Base-by-base conservation (phyloP, 1,140 invertebrate genomes). In the Drosophila cardini region DNA sequence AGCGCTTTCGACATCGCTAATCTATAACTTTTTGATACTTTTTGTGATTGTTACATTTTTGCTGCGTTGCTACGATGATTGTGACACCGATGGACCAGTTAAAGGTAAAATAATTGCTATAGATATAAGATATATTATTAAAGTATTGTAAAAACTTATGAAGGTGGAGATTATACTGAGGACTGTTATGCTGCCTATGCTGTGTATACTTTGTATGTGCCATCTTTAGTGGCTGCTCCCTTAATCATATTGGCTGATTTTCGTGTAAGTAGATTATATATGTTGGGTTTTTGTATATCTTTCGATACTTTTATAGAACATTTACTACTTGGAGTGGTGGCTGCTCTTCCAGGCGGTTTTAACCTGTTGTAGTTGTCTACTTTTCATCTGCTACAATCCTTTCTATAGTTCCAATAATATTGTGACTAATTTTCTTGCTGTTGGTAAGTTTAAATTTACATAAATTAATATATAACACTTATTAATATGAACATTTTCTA, bases 301-400 rank as follows among this genome's bases (percentile, higher is more conserved):
- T 26, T 4, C 21, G 21, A 26, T 10, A 21, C 32, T 10, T 16
- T 0, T n/a, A 2, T 11, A 76, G 73, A 72, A 60, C 32, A 30
- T 38, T 7, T 48, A 26, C 56, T 72, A 67, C 15, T 32, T 76
- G 42, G 46, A 67, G 38, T 63, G 75, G 75, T 79, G 70, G 63
- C 55, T 72, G 7, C n/a, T 62, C 0, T 18, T 55, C 10, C 38
- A 72, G 6, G 21, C 26, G 1, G 2, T 30, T 16, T 13, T 55
- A 11, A 45, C 48, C 4, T 60, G 38, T 36, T 53, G 18, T 30
- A 46, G 40, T 16, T 72, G 21, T 4, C 52, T 48, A 2, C n/a
- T n/a, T 1, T 65, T 56, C 15, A n/a, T 13, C 18, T 72, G 70
- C 9, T 60, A 76, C 42, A 48, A 11, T 32, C 36, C 30, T 2